A percentile compares a stretch with the other conserved stretches of the same genome.
Conservation (phyloP, 2,113 vertebrate genomes). For the Cochlearius cochlearius region DNA sequence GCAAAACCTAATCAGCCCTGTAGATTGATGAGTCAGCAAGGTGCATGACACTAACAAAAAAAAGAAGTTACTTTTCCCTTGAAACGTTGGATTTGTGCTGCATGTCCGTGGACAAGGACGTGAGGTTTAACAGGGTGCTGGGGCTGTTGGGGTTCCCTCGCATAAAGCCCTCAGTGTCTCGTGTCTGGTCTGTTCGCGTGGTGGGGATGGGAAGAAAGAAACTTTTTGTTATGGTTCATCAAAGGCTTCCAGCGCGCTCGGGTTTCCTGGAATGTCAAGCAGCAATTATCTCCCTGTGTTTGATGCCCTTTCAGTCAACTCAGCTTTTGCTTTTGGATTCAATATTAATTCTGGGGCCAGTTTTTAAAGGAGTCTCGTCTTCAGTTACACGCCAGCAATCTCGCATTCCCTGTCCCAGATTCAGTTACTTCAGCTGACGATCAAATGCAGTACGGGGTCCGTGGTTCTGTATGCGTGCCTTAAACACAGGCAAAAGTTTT, state of each 20-base stretch:
- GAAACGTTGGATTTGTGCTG: neutral
- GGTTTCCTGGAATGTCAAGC: neutral
- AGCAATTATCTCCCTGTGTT: constrained; percentile 21
- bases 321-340: constrained; percentile 5
- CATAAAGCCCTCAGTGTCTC: neutral
- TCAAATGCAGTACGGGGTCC: neutral
- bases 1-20: neutral
- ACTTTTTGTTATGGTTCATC: neutral
- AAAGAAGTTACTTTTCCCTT: neutral
- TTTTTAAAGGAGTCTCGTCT: neutral
- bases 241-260: neutral
- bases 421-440: neutral
- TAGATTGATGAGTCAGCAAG: neutral
- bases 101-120: neutral
- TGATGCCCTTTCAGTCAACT: constrained; percentile 43
- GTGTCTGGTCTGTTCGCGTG: neutral
- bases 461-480: neutral
- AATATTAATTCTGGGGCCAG: neutral
- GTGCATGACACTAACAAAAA: neutral
- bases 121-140: neutral
- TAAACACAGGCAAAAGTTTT: neutral
- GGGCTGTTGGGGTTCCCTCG: neutral
- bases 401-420: neutral
- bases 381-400: neutral
- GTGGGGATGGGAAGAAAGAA: neutral